phyloP scores from a whole-genome alignment of 2,113 vertebrate genomes.

The Neotragus pygmaeus region DNA sequence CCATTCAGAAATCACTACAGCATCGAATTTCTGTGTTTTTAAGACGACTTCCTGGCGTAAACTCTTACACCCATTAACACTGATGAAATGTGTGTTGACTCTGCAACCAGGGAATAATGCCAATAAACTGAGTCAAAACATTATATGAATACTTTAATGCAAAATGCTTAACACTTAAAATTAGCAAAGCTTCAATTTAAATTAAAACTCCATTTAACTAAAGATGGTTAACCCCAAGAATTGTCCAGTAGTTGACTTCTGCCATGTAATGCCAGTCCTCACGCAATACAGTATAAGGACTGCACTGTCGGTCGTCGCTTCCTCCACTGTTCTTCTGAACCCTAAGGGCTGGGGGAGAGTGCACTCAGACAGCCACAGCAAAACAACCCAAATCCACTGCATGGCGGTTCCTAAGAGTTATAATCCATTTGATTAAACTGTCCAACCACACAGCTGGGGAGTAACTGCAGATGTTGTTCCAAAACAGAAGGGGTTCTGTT shows the following conservation, averaged over 20 bases:
- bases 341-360: background rate
- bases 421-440: constrained; percentile 9
- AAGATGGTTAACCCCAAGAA: constrained; percentile 78
- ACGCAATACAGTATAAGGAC: constrained; percentile 69
- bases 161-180: constrained; percentile 84
- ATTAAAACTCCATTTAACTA: constrained; percentile 83
- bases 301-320: constrained; percentile 46
- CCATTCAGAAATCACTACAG: background rate
- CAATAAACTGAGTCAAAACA: constrained; percentile 69
- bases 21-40: background rate
- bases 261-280: constrained; percentile 78
- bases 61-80: background rate
- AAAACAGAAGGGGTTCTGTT: constrained; percentile 74
- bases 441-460: constrained; percentile 23
- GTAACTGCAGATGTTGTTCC: constrained; percentile 40
- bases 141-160: constrained; percentile 81
- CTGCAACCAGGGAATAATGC: background rate
- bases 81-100: background rate
- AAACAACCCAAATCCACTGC: constrained; percentile 17
- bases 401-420: constrained; percentile 28
- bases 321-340: constrained; percentile 8
- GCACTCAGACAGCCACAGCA: background rate
- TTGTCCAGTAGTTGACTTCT: constrained; percentile 82
- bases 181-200: constrained; percentile 78
- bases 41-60: background rate